Base-by-base conservation (phyloP, 2,888 invertebrate genomes). In the Tethea ocularis region DNA sequence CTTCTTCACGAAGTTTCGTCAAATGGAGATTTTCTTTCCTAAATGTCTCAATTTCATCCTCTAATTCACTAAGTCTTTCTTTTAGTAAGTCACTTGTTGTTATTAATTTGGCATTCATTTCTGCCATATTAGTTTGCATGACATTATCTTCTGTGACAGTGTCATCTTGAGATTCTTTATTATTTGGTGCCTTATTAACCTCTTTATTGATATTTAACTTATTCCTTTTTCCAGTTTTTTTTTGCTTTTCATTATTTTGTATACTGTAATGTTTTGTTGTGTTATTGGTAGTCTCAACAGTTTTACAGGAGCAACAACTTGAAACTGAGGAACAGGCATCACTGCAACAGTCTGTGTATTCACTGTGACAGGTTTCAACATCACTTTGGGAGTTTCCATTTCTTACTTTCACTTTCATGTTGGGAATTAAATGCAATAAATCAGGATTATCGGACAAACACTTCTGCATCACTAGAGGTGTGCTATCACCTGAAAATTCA, bases 31-130 rank as follows among this genome's bases (percentile, higher is more conserved):
- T 86, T 91, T 94, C 88, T 86, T 93, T 81, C 82, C 89, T 81
- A 90, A 94, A 84, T 87, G 93, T 83, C 78, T 93, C 84, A 78
- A 93, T 86, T 94, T 94, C 96, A 60, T 93, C 88, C 85, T 96
- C 96, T 46, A 97, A 83, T 78, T 96, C 96, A 51, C 88, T 75
- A 0, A 96, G 87, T 56, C 96, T 95, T 20, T 88, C 91, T 82
- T 95, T 94, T 63, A 95, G 75, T 53, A 94, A 78, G 73, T 95
- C 94, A 77, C 94, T 94, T 69, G 94, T 94, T 66, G 94, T 93
- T 71, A 93, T 79, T 72, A 92, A 83, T 74, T 93, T 92, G 52
- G 86, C 84, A 81, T 92, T 88, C 83, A 88, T 91, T 78, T 93
- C 88, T 71, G 80, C 86, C 81, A 88, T 89, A 63, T 89, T 86